Percentiles rank a stretch among this genome's conserved stretches.
Evolutionary conservation across 2,113 vertebrate species (phyloP).

Genomic region (Coryphaenoides rupestris): DNA sequence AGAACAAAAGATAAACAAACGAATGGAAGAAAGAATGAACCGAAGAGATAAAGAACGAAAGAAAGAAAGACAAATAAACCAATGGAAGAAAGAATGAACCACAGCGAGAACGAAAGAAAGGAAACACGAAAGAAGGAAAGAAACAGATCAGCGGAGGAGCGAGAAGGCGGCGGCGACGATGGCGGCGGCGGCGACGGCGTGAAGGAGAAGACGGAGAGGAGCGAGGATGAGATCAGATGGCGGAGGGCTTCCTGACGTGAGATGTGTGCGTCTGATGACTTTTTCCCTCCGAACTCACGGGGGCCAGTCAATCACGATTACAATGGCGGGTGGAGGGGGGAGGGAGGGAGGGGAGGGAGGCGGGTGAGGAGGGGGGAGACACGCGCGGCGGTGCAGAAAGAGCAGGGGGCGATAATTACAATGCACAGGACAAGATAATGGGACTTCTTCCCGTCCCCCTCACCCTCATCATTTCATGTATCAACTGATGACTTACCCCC

Average conservation of each 20-base stretch:
- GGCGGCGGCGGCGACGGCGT: no score
- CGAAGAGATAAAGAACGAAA: no score
- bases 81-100: neutral
- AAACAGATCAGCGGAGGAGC: conserved; percentile 23
- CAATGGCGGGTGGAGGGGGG: no score
- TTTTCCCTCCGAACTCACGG: conserved; percentile 77
- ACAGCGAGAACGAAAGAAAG: conserved; percentile 22
- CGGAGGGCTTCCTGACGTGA: conserved; percentile 70
- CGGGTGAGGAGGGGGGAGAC: conserved; percentile 75
- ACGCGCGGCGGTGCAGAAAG: conserved; percentile 84
- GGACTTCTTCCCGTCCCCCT: conserved; percentile 76
- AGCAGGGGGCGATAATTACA: conserved; percentile 80
- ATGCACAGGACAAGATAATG: conserved; percentile 85
- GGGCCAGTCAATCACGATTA: conserved; percentile 87
- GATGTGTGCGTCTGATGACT: conserved; percentile 78
- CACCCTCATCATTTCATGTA: conserved; percentile 79
- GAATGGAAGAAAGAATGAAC: no score
- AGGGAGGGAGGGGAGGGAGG: no score
- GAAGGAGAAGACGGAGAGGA: conserved; percentile 32
- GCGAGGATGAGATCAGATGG: conserved; percentile 74
- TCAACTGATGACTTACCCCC: conserved; percentile 70
- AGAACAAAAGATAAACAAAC: no score
- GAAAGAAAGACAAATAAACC: neutral
- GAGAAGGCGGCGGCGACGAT: neutral
- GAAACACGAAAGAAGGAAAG: no score